Evolutionary conservation across 1,140 invertebrate genomes (phyloP).

Genomic region (Ylistrum balloti): DNA sequence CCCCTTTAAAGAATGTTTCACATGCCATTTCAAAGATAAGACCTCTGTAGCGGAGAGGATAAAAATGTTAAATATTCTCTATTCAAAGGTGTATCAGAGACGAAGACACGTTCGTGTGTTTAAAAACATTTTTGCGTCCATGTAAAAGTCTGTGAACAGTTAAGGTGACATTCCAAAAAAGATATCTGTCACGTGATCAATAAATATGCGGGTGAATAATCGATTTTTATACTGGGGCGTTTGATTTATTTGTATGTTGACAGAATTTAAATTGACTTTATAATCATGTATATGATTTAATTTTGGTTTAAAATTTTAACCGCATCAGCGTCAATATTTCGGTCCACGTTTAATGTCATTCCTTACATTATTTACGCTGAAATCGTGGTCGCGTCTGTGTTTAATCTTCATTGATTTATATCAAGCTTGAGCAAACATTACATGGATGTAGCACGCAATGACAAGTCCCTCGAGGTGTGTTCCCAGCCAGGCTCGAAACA

Average conservation of each 20-base stretch:
- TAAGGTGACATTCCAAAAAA: not conserved
- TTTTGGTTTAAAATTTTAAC: not conserved
- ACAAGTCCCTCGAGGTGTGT: not conserved
- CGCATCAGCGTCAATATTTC: not conserved
- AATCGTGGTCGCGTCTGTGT: not conserved
- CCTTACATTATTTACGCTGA: slow-evolving; percentile 2
- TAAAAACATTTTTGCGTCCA: not conserved
- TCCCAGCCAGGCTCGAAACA: not conserved
- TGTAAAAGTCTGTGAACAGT: not conserved
- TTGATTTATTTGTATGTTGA: not conserved
- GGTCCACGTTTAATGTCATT: not conserved
- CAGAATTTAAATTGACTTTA: slow-evolving; percentile 40
- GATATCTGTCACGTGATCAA: not conserved
- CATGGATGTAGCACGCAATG: not conserved
- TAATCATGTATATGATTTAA: not conserved
- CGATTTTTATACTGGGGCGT: not conserved
- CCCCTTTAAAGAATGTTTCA: too few relatives aligned
- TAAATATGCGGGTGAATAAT: not conserved
- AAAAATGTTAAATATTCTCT: too few relatives aligned
- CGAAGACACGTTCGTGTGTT: not conserved
- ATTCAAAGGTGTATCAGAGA: too few relatives aligned
- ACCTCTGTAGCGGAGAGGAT: too few relatives aligned
- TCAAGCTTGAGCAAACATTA: not conserved
- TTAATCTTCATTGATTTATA: slow-evolving; percentile 14
- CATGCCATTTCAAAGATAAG: too few relatives aligned